phyloP scores from a whole-genome alignment of 2,113 vertebrate genomes.

The Monopterus albus region DNA sequence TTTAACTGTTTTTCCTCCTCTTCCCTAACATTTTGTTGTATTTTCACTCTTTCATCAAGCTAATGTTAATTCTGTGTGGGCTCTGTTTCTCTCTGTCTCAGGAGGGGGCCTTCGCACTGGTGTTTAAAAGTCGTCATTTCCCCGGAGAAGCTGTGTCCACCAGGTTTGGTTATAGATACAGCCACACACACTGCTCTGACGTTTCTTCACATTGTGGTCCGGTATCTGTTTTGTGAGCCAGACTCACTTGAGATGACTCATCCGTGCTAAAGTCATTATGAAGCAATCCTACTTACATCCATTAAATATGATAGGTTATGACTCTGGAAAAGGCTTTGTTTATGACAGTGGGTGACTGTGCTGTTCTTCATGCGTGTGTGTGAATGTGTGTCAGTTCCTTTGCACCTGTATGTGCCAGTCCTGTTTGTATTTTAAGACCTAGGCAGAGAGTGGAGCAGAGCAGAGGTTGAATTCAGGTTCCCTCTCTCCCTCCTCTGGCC shows the following conservation, averaged over 20 bases:
- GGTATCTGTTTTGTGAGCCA: neutral
- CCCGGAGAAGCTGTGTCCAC: slow-evolving; percentile 93
- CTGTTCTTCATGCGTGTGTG: neutral
- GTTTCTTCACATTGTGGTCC: slow-evolving; percentile 2
- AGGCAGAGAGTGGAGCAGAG: slow-evolving; percentile 5
- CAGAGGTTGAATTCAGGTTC: slow-evolving; percentile 41
- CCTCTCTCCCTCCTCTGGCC: slow-evolving; percentile 37
- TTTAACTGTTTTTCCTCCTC: no score
- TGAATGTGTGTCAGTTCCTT: neutral
- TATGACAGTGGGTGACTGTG: neutral
- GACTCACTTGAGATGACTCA: slow-evolving; percentile 39
- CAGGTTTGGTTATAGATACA: slow-evolving; percentile 83
- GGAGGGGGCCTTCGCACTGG: slow-evolving; percentile 95
- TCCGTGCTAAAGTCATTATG: slow-evolving; percentile 10
- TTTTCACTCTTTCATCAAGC: slow-evolving; percentile 1
- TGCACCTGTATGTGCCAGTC: neutral
- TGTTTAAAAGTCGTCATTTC: slow-evolving; percentile 95
- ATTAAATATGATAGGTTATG: slow-evolving; percentile 1
- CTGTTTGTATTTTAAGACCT: slow-evolving; percentile 29
- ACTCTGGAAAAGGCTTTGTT: neutral
- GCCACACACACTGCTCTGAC: slow-evolving; percentile 2
- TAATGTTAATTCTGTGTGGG: slow-evolving; percentile 18
- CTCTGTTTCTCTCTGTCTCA: slow-evolving; percentile 61
- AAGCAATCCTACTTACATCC: slow-evolving; percentile 32
- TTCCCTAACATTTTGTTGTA: no score